Evolutionary conservation across 2,113 vertebrate genomes (phyloP).

Genomic region (Uria lomvia): DNA sequence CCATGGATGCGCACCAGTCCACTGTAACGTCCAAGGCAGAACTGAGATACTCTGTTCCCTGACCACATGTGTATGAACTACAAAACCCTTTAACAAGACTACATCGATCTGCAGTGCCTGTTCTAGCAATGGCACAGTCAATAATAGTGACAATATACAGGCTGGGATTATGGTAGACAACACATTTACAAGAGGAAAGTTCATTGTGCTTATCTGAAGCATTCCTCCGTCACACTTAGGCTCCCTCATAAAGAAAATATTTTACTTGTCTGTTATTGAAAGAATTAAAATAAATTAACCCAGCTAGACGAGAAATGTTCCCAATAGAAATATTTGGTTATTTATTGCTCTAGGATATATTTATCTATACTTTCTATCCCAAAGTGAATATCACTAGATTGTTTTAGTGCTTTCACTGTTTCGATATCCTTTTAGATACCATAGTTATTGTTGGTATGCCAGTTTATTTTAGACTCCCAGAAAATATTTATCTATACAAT

Average conservation of each 20-base stretch:
- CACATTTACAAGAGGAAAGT: not conserved
- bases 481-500: not conserved
- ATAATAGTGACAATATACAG: not conserved
- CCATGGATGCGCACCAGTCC: not conserved
- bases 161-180: not conserved
- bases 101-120: not conserved
- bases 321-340: not conserved
- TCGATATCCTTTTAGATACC: not conserved
- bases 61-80: not conserved
- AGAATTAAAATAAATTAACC: not conserved
- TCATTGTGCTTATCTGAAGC: not conserved
- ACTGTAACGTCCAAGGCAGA: not conserved
- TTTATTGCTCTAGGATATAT: not conserved
- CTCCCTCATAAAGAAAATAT: not conserved
- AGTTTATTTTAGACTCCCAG: not conserved
- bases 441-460: not conserved
- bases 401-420: not conserved
- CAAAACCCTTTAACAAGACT: not conserved
- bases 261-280: not conserved
- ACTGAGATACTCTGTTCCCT: not conserved
- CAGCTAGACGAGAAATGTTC: not conserved
- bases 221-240: not conserved
- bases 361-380: not conserved
- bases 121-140: not conserved
- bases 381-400: not conserved